Conservation (phyloP, 2,888 invertebrate species). For the Oscheius sp. region DNA sequence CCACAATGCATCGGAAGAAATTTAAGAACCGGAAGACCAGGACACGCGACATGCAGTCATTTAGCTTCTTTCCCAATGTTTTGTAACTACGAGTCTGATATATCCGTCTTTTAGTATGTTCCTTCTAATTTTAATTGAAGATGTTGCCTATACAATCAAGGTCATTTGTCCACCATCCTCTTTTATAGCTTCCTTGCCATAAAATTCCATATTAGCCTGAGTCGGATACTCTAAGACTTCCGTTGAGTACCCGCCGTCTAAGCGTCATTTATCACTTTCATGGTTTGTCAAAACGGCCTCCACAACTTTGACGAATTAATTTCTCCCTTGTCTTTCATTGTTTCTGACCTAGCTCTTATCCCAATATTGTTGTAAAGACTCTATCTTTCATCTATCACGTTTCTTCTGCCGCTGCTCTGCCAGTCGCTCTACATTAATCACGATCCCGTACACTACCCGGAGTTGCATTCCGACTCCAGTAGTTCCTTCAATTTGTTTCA, state of each 20-base stretch:
- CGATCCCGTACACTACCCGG: constrained; percentile 18
- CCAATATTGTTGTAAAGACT: background rate
- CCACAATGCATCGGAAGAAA: constrained; percentile 12
- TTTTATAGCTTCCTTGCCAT: background rate
- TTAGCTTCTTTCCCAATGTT: background rate
- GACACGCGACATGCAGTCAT: constrained; percentile 20
- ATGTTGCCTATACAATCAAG: background rate
- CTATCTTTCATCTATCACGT: constrained; percentile 23
- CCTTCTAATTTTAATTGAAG: background rate
- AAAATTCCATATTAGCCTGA: constrained; percentile 11
- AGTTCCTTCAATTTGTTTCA: background rate
- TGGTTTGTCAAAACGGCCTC: constrained; percentile 32
- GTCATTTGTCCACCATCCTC: background rate
- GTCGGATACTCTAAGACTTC: constrained; percentile 21
- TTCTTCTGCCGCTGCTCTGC: constrained; percentile 13
- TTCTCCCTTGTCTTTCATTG: background rate
- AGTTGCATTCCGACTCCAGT: background rate
- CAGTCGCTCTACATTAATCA: constrained; percentile 25
- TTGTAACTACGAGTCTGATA: background rate
- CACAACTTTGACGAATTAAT: constrained; percentile 24
- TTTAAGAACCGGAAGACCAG: constrained; percentile 26
- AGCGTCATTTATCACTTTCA: constrained; percentile 35
- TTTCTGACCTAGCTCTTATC: background rate
- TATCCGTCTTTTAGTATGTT: background rate
- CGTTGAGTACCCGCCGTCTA: constrained; percentile 18